Evolutionary conservation across 30 jellyfish, hydroid and myxozoan species (phyloP), one percentile per base, ranked within the genome.

Genomic region (Aurelia sp.): DNA sequence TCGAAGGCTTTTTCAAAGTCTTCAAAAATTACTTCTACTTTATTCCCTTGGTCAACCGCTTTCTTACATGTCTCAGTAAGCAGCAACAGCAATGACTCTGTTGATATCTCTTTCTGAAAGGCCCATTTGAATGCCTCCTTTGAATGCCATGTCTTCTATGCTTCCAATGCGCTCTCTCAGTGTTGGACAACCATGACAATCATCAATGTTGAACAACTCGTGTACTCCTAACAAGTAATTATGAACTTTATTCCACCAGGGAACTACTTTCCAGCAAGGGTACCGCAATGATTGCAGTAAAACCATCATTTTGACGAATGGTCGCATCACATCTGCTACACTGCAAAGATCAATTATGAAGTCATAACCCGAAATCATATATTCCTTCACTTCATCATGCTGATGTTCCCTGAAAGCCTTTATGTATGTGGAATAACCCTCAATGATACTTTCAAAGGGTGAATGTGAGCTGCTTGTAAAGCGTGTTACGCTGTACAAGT

Each of bases 401-500:
- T 60, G 71, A 17, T 67, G 18, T 8, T 41, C 52, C 11, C 52
- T 41, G 52, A 41, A 41, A 4, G 52, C 11, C 11, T 41, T 41
- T 41, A 41, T 8, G 52, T 41, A 41, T 41, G 52, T 41, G 52
- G 52, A 41, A 13, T 41, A 41, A 5, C 52, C 52, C 9, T 41
- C 13, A 8, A 41, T 5, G 52, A 41, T 41, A 5, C 52, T 41
- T 5, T 41, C 52, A 13, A 67, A 67, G 79, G 13, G 57, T 22
- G 79, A 17, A 17, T 67, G 19, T 17, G 67, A 8, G 67, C 79
- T 67, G 57, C 79, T 67, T 38, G 79, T 67, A 67, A 67, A 67
- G 57, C 57, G 79, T 38, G 79, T 67, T 67, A 67, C 57, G 57
- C 79, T 67, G 38, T 67, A 67, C 51, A 68, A 67, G 19, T 67